These are phyloP conservation scores for Rugalucina vietnamica DNA, from an alignment of 2,888 invertebrate species.

Conservation along the genomic window DNA sequence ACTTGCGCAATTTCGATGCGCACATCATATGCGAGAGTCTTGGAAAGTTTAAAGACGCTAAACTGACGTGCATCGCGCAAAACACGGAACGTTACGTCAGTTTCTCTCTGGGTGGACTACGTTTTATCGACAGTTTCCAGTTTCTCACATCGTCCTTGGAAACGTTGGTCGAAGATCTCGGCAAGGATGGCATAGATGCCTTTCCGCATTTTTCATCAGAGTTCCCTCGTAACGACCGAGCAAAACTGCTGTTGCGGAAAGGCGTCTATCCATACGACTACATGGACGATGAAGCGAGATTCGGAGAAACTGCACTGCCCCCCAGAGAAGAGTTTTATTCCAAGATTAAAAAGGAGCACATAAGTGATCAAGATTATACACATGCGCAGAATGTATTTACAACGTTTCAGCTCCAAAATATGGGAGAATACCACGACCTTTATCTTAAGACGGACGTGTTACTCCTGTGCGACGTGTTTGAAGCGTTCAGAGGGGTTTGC, in stretches of 20 bases:
- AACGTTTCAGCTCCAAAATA: conserved; percentile 4
- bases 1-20: conserved; percentile 16
- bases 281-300: conserved; percentile 19
- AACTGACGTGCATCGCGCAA: conserved; percentile 15
- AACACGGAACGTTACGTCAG: conserved; percentile 26
- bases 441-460: conserved; percentile 41
- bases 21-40: conserved; percentile 12
- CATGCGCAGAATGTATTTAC: conserved; percentile 30
- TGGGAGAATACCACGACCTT: conserved; percentile 45
- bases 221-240: neutral
- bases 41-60: conserved; percentile 6
- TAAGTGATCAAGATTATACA: conserved; percentile 8
- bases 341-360: neutral
- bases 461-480: conserved; percentile 41
- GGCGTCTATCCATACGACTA: conserved; percentile 28
- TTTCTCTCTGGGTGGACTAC: conserved; percentile 8
- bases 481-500: conserved; percentile 36
- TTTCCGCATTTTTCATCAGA: neutral
- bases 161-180: neutral
- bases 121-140: conserved; percentile 33
- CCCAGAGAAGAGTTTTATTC: neutral
- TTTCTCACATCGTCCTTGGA: conserved; percentile 22
- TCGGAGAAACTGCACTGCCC: neutral
- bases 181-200: neutral
- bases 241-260: conserved; percentile 6